Evolutionary conservation across 2,888 invertebrate genomes (phyloP), one percentile per base, ranked within the genome.

Genomic region (Catocala sponsa): DNA sequence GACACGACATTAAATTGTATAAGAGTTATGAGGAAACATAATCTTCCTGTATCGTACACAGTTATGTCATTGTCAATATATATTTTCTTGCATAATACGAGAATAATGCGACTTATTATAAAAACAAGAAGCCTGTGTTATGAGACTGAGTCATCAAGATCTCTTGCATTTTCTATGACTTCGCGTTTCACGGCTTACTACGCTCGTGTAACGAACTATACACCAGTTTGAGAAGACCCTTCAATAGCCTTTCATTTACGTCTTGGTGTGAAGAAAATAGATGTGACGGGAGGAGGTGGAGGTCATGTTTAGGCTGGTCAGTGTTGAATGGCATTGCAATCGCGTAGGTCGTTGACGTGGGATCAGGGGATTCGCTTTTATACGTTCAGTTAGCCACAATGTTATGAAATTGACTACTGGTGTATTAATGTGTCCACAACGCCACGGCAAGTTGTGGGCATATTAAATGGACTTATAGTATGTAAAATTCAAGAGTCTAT

Each of bases 271-370:
- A 6, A 50, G 44, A 35, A 46, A 54, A 32, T 46, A 10, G 47
- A 32, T 32, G 62, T 42, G 44, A 9, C 42, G 59, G 55, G 56
- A 46, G 66, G 74, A 48, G 59, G 55, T 41, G 57, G 15, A 59
- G 79, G 4, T 67, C 82, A 67, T 13, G 53, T 47, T 67, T 7
- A 63, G 6, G 56, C 33, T 83, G 79, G 85, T 60, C 38, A 12
- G 10, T 55, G 56, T 68, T 74, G 73, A 74, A 76, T 76, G 75
- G 70, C 64, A 74, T 55, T 77, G 81, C 75, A 74, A 76, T 74
- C 63, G 76, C 74, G 67, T 73, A 73, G 84, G 81, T 83, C 83
- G 76, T 78, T 83, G 85, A 84, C 85, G 70, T 67, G 67, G 55
- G 55, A 69, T 66, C 64, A 65, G 63, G 55, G 57, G 64, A 62